Evolutionary conservation across 1,140 invertebrate genomes (phyloP), one percentile per base, ranked within the genome.

Genomic region (Drosophila watanabei): DNA sequence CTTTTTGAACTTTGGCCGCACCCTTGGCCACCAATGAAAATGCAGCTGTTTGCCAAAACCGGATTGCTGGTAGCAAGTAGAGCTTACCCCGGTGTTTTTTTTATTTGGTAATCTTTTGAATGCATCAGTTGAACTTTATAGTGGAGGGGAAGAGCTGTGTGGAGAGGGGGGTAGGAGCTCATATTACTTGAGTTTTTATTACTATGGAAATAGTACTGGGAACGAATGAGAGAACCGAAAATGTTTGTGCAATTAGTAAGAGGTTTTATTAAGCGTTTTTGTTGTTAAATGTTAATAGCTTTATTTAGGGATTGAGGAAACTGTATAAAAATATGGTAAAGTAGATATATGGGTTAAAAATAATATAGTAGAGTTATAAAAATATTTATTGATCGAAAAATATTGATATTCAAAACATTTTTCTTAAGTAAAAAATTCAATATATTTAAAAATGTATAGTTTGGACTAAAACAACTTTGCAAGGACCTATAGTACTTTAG

Each of bases 21-120:
- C 81, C 81, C 79, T 71, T 64, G 66, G 63, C 60, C 43, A 45
- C 59, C 66, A 33, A n/a, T 37, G 24, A 24, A 56, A 56, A n/a
- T 45, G 73, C 79, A 68, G 83, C 64, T 79, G 82, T 51, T 72
- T 37, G 18, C 39, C 60, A 18, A 54, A 70, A 78, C 75, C 75
- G 75, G 75, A 56, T 78, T 57, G 10, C 35, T n/a, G 73, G 61
- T 75, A 45, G 35, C 41, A 68, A 43, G 62, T 54, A 45, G 48
- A 57, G 43, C 54, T 72, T 43, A 43, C 13, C 70, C 45, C n/a
- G 52, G 41, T 73, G 37, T 37, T 13, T 16, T 6, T 49, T n/a
- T 54, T 37, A 24, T 24, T 37, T 24, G 14, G 37, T 72, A 72
- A 73, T 72, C 66, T 72, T 57, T 37, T 9, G 45, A 39, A 71